A percentile compares a stretch with the other conserved stretches of the same genome.
Conservation (phyloP, 2,797 vertebrate genomes). For the Anableps anableps region DNA sequence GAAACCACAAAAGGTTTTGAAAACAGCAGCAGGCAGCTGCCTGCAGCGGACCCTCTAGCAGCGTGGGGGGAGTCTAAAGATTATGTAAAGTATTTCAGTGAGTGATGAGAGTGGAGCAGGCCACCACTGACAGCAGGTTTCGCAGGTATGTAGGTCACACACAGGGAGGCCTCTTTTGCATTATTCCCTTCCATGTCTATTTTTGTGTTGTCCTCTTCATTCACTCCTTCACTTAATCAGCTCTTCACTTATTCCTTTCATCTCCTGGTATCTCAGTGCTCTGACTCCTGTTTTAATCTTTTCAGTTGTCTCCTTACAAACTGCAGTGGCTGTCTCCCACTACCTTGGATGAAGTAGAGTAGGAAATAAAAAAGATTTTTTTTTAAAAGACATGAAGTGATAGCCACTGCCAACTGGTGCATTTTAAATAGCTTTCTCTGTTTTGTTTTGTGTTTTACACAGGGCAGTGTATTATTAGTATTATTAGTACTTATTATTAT, state of each 20-base stretch:
- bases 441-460: conserved; percentile 18
- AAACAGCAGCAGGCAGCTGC: conserved; percentile 48
- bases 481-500: too few relatives aligned
- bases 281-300: conserved; percentile 32
- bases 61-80: conserved; percentile 66
- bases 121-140: conserved; percentile 80
- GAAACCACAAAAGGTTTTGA: conserved; percentile 59
- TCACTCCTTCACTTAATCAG: conserved; percentile 72
- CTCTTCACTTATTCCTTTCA: conserved; percentile 68
- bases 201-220: conserved; percentile 73
- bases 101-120: conserved; percentile 76
- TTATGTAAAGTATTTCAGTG: conserved; percentile 82
- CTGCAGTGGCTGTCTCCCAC: conserved; percentile 36
- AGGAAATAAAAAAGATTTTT: conserved; percentile 16
- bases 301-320: conserved; percentile 47
- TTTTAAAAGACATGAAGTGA: conserved; percentile 40
- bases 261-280: conserved; percentile 48
- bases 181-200: conserved; percentile 71
- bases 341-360: conserved; percentile 42
- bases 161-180: conserved; percentile 75
- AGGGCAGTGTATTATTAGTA: conserved; percentile 24
- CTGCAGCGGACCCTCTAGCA: conserved; percentile 41
- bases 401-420: conserved; percentile 36
- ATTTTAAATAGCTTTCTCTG: conserved; percentile 3
- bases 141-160: conserved; percentile 82